Evolutionary conservation across 2,888 invertebrate genomes (phyloP).

Genomic region (Lycocerus yunnanus): DNA sequence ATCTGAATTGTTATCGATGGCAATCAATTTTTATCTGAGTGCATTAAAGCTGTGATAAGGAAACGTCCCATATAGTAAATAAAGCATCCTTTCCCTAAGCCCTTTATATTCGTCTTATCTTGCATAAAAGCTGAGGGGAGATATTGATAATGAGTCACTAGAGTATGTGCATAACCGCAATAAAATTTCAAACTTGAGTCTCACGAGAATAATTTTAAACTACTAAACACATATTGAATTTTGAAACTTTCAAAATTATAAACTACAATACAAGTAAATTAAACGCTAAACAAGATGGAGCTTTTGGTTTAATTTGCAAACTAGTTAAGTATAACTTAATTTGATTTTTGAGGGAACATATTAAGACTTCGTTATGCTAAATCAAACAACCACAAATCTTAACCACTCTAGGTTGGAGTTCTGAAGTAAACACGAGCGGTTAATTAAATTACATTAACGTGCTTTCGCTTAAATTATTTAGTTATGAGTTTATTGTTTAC

Average conservation of each 20-base stretch:
- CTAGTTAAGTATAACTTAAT: neutral
- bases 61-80: neutral
- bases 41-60: neutral
- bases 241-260: neutral
- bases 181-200: neutral
- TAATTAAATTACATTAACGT: neutral
- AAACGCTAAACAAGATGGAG: neutral
- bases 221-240: neutral
- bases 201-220: neutral
- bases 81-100: neutral
- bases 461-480: neutral
- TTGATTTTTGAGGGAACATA: neutral
- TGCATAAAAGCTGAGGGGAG: constrained; percentile 1
- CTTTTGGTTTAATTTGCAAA: neutral
- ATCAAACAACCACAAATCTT: neutral
- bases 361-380: neutral
- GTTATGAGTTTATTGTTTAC: neutral
- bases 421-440: neutral
- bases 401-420: neutral
- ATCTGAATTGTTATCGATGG: neutral
- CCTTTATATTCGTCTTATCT: constrained; percentile 3
- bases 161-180: constrained; percentile 2
- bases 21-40: neutral
- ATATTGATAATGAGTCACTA: constrained; percentile 1
- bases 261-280: neutral